These are phyloP conservation scores for Drosophila ogumai DNA, from an alignment of 1,140 invertebrate genomes.

Conservation along the genomic window DNA sequence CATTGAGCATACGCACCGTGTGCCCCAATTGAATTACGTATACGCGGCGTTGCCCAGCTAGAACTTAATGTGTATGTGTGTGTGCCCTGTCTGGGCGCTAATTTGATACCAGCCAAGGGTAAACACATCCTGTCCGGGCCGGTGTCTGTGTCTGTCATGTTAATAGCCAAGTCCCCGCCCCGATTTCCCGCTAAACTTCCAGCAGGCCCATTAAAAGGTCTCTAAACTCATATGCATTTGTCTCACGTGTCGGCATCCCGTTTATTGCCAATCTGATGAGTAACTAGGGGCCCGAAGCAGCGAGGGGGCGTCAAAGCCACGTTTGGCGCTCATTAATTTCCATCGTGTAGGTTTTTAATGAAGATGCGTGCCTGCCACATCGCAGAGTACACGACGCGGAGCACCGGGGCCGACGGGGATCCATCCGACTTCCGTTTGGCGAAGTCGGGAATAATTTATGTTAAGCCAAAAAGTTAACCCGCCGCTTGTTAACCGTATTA, in stretches of 20 bases:
- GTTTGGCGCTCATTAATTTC: conserved; percentile 75
- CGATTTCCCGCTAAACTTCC: conserved; percentile 8
- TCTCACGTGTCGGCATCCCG: conserved; percentile 69
- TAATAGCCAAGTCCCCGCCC: conserved; percentile 48
- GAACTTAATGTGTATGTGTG: conserved; percentile 22
- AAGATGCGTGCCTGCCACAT: conserved; percentile 60
- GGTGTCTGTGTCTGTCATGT: conserved; percentile 47
- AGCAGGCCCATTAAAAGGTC: conserved; percentile 57
- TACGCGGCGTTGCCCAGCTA: conserved; percentile 28
- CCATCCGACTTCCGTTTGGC: conserved; percentile 18
- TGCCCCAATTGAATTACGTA: conserved; percentile 31
- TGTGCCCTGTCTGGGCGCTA: conserved; percentile 32
- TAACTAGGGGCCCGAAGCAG: neutral
- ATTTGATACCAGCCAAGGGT: conserved; percentile 36
- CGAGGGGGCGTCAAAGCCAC: conserved; percentile 35
- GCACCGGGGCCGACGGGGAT: neutral
- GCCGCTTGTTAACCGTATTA: conserved; percentile 63
- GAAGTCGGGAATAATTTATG: conserved; percentile 68
- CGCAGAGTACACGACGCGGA: conserved; percentile 11
- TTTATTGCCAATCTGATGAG: conserved; percentile 69
- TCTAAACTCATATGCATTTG: conserved; percentile 77
- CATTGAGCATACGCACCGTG: conserved; percentile 43
- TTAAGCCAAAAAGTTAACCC: conserved; percentile 75
- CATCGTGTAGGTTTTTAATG: conserved; percentile 78
- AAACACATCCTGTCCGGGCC: conserved; percentile 33